These are phyloP conservation scores for Sphaerodactylus townsendi DNA, from an alignment of 2,113 vertebrate species.

Conservation along the genomic window DNA sequence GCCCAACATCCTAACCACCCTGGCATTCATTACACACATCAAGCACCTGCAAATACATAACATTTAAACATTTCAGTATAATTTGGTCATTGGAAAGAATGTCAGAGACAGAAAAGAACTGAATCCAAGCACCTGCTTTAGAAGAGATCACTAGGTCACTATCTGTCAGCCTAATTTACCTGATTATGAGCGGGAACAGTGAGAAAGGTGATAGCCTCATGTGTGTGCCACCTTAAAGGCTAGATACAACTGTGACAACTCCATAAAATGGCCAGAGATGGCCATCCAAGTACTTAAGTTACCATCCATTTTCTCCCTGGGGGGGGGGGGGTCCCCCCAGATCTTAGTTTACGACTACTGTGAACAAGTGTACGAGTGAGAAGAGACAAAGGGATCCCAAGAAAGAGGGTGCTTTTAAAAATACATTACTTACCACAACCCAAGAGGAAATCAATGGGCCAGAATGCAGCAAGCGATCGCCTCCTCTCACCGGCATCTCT, in stretches of 20 bases:
- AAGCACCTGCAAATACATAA: neutral
- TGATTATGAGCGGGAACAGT: neutral
- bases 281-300: neutral
- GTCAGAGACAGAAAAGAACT: neutral
- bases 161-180: neutral
- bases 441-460: constrained; percentile 19
- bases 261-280: neutral
- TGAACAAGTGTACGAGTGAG: neutral
- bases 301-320: neutral
- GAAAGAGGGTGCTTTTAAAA: neutral
- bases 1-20: no score
- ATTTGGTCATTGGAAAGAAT: neutral
- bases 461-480: neutral
- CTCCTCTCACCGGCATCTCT: constrained; percentile 43
- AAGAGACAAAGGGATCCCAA: neutral
- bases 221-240: neutral
- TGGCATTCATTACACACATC: no score
- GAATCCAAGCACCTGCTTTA: neutral
- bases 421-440: constrained; percentile 24
- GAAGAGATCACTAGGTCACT: neutral
- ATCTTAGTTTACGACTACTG: neutral
- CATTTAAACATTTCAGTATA: no score
- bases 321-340: no score
- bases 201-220: neutral
- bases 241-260: neutral